phyloP scores from a whole-genome alignment of 2,888 invertebrate species.

The Tillus elongatus region DNA sequence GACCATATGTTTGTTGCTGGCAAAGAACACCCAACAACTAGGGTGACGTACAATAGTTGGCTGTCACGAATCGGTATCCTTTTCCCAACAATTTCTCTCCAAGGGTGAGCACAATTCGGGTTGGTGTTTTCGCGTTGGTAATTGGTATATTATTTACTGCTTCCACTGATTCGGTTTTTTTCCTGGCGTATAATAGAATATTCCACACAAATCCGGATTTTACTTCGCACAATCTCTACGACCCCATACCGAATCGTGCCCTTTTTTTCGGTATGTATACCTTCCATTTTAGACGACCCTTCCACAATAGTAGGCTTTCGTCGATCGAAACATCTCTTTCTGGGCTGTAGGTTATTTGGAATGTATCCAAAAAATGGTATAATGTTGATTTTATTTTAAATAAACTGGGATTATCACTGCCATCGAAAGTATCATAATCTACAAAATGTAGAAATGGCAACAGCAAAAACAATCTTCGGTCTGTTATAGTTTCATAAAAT shows the following conservation, averaged over 20 bases:
- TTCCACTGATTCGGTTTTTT: neutral
- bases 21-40: neutral
- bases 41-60: neutral
- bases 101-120: conserved; percentile 1
- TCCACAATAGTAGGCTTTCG: conserved; percentile 1
- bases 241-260: conserved; percentile 1
- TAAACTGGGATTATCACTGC: too few species aligned
- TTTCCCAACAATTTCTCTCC: neutral
- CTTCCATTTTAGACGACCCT: neutral
- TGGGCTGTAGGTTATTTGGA: too few species aligned
- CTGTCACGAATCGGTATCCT: neutral
- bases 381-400: too few species aligned
- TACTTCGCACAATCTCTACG: conserved; percentile 1
- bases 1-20: neutral
- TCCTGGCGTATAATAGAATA: neutral
- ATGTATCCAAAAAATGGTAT: too few species aligned
- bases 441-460: too few species aligned
- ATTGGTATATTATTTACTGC: neutral
- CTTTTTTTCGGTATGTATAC: conserved; percentile 3
- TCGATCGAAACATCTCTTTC: conserved; percentile 1
- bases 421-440: too few species aligned
- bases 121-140: neutral
- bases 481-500: too few species aligned
- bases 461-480: too few species aligned
- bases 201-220: neutral